These are phyloP conservation scores for Tanypteryx hageni DNA, from an alignment of 2,888 invertebrate species.

Conservation along the genomic window DNA sequence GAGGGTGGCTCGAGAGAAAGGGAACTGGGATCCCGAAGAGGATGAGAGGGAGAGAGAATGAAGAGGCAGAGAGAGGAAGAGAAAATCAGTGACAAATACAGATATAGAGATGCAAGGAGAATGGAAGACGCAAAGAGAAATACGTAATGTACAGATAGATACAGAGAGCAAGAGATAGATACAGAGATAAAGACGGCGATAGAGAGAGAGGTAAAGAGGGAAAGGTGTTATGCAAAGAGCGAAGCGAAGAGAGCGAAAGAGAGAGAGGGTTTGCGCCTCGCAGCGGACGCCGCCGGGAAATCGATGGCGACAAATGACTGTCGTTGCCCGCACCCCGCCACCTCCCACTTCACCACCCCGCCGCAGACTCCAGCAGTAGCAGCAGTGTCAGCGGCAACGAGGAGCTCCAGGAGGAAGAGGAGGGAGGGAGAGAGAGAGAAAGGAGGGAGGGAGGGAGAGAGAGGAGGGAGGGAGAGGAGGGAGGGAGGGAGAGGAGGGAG, in stretches of 20 bases:
- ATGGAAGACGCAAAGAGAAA: neutral
- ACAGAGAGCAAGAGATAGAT: neutral
- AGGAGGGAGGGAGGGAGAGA: neutral
- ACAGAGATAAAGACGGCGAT: neutral
- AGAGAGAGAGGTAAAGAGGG: neutral
- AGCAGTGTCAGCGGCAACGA: neutral
- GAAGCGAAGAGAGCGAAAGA: neutral
- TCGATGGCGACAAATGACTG: slow-evolving; percentile 63
- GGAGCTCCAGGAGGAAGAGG: neutral
- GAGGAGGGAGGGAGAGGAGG: neutral
- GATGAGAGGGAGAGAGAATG: too few relatives aligned
- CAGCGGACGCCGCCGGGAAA: slow-evolving; percentile 40
- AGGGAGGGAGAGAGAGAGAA: neutral
- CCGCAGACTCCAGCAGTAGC: slow-evolving; percentile 6
- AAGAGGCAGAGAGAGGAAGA: too few relatives aligned
- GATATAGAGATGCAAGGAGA: neutral
- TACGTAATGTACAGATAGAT: slow-evolving; percentile 7
- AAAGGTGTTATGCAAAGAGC: slow-evolving; percentile 40
- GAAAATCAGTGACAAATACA: neutral
- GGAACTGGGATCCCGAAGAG: too few relatives aligned
- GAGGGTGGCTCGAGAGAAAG: too few relatives aligned
- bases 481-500: neutral
- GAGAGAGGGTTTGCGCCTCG: neutral
- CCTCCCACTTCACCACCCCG: neutral
- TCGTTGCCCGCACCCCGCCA: slow-evolving; percentile 41